phyloP scores from a whole-genome alignment of 2,113 vertebrate genomes.

The Theropithecus gelada region DNA sequence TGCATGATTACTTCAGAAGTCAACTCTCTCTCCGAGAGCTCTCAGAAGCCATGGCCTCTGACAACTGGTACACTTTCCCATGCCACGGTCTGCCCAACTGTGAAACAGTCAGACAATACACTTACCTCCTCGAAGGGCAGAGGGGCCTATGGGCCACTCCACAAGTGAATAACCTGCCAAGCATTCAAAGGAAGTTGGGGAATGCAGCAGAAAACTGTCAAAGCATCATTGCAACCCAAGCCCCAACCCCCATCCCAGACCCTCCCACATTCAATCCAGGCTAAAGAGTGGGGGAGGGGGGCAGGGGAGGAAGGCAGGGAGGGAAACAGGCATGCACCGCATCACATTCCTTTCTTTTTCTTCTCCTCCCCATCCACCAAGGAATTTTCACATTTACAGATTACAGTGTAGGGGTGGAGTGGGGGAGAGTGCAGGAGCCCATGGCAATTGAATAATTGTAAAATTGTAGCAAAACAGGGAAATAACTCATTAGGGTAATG shows the following conservation, averaged over 20 bases:
- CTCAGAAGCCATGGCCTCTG: background rate
- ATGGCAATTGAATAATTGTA: constrained; percentile 27
- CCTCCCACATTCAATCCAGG: constrained; percentile 64
- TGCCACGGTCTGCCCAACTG: background rate
- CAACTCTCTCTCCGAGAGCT: background rate
- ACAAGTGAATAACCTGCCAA: constrained; percentile 56
- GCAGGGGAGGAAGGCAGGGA: constrained; percentile 45
- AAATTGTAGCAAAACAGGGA: background rate
- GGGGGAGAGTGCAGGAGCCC: constrained; percentile 56
- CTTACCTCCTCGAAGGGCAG: constrained; percentile 74
- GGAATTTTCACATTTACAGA: constrained; percentile 31
- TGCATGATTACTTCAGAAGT: background rate
- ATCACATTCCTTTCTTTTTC: constrained; percentile 66
- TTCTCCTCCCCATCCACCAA: constrained; percentile 70
- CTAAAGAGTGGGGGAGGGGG: constrained; percentile 1
- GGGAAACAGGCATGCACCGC: constrained; percentile 79
- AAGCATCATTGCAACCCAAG: constrained; percentile 36
- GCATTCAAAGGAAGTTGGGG: constrained; percentile 34
- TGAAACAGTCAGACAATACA: constrained; percentile 60
- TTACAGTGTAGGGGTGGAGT: background rate
- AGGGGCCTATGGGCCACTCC: constrained; percentile 48
- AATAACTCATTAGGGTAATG: constrained; percentile 55
- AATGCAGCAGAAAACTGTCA: constrained; percentile 56
- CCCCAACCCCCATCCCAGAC: background rate
- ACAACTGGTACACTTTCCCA: background rate